Percentiles rank a stretch among this genome's conserved stretches.
Evolutionary conservation across 2,888 invertebrate species (phyloP).

Genomic region (Hermaeophaga mercurialis): DNA sequence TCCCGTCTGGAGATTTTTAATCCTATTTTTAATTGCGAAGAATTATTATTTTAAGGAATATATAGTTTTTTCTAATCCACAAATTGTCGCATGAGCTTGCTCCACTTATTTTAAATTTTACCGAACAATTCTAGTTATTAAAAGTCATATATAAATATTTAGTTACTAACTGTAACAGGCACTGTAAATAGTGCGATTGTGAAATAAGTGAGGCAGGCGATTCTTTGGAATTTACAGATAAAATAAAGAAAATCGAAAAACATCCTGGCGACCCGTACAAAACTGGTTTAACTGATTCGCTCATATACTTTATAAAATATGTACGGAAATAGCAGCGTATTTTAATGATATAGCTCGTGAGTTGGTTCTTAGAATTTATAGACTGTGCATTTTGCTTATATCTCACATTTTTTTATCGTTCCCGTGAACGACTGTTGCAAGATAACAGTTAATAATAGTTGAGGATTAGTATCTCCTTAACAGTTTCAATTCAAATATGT

Average conservation of each 20-base stretch:
- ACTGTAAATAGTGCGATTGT: neutral
- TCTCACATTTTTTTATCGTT: slow-evolving; percentile 1
- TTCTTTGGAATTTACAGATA: slow-evolving; percentile 16
- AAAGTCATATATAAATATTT: too few species aligned
- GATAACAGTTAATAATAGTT: neutral
- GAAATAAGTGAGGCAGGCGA: slow-evolving; percentile 15
- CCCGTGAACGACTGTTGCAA: neutral
- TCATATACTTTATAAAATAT: slow-evolving; percentile 30
- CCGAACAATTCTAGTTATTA: too few species aligned
- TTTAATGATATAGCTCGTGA: slow-evolving; percentile 31
- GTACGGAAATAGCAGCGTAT: slow-evolving; percentile 35
- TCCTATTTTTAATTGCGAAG: too few species aligned
- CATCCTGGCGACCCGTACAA: slow-evolving; percentile 30
- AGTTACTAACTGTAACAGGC: too few species aligned
- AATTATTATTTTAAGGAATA: too few species aligned
- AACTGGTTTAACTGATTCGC: slow-evolving; percentile 37
- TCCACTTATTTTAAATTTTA: too few species aligned
- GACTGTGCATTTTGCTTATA: slow-evolving; percentile 17
- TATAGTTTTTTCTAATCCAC: too few species aligned
- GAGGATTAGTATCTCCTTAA: too few species aligned
- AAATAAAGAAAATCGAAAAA: slow-evolving; percentile 26
- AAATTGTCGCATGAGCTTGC: too few species aligned
- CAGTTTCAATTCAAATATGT: too few species aligned
- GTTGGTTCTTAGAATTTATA: slow-evolving; percentile 27
- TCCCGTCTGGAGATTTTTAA: too few species aligned